Conservation (phyloP, 2,797 vertebrate genomes). For the Champsocephalus esox region DNA sequence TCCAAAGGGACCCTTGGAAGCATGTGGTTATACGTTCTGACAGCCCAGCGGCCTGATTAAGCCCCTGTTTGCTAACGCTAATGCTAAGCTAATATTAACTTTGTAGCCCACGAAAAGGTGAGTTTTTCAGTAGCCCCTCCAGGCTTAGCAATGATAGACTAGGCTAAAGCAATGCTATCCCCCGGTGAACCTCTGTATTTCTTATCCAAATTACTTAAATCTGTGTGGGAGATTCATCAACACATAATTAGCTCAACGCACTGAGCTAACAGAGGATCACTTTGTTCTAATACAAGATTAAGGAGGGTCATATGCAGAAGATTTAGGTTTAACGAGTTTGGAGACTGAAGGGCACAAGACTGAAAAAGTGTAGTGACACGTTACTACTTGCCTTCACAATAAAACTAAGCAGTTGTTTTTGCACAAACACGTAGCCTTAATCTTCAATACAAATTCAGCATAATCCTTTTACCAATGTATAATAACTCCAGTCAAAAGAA, state of each 20-base stretch:
- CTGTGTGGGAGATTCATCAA: constrained; percentile 87
- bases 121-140: constrained; percentile 58
- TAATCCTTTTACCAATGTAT: neutral
- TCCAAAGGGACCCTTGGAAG: constrained; percentile 91
- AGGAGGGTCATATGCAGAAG: constrained; percentile 91
- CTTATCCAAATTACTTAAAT: constrained; percentile 84
- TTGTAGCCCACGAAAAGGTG: constrained; percentile 87
- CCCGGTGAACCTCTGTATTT: constrained; percentile 79
- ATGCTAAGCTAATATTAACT: constrained; percentile 87
- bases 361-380: constrained; percentile 37
- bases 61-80: constrained; percentile 79
- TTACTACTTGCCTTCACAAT: constrained; percentile 19
- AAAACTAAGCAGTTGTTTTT: constrained; percentile 18
- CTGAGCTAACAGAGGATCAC: constrained; percentile 88
- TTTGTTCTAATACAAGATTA: constrained; percentile 90
- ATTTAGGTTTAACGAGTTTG: constrained; percentile 83
- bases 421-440: neutral
- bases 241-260: constrained; percentile 89
- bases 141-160: constrained; percentile 57
- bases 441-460: constrained; percentile 1
- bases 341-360: constrained; percentile 47
- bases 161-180: constrained; percentile 73
- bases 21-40: constrained; percentile 92
- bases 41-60: constrained; percentile 91
- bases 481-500: neutral